Conservation (phyloP, 2,797 vertebrate species). For the Sciurus carolinensis region DNA sequence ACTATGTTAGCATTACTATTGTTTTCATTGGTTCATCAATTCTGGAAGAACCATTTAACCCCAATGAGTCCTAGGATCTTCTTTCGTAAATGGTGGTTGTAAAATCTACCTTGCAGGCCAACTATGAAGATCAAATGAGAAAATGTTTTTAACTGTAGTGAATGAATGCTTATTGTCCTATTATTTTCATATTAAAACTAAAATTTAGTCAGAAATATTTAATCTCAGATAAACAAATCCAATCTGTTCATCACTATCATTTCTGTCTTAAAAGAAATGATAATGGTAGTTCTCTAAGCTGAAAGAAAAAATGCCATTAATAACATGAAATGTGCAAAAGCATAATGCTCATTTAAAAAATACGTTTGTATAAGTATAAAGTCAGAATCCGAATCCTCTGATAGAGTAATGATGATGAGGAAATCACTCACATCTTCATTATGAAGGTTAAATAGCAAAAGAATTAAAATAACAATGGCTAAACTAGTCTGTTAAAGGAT, state of each 20-base stretch:
- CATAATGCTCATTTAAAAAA: background rate
- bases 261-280: background rate
- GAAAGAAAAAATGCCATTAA: background rate
- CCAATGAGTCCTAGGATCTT: background rate
- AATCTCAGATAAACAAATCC: background rate
- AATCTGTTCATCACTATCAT: background rate
- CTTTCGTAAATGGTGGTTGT: background rate
- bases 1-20: background rate
- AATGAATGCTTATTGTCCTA: background rate
- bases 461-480: background rate
- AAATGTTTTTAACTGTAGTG: background rate
- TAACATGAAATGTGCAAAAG: background rate
- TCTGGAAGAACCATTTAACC: background rate
- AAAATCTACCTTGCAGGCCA: background rate
- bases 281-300: background rate
- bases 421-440: background rate
- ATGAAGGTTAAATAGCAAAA: background rate
- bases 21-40: background rate
- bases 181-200: conserved; percentile 32
- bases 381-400: background rate
- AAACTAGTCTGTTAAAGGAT: background rate
- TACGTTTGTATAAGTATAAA: background rate
- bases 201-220: background rate
- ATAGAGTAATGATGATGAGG: background rate
- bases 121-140: background rate